Evolutionary conservation across 2,797 vertebrate species (phyloP).

Genomic region (Oryzias sinensis): DNA sequence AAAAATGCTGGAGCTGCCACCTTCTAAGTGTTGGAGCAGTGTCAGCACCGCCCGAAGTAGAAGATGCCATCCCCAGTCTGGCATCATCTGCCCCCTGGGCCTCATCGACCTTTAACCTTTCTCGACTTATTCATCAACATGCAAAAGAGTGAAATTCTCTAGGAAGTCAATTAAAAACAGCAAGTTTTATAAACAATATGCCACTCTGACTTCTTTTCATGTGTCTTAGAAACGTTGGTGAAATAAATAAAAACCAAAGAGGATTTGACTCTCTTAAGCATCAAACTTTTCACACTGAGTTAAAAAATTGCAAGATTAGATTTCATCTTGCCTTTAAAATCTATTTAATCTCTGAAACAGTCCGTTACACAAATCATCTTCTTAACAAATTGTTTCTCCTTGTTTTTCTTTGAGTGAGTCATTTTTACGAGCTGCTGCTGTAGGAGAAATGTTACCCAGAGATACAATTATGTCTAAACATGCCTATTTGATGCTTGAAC

Average conservation of each 20-base stretch:
- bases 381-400: too few relatives aligned
- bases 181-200: background rate
- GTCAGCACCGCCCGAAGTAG: conserved; percentile 40
- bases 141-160: too few relatives aligned
- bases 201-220: background rate
- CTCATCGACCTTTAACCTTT: conserved; percentile 19
- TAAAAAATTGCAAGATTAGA: background rate
- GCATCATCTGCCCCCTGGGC: conserved; percentile 6
- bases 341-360: background rate
- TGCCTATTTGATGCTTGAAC: background rate
- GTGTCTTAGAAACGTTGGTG: background rate
- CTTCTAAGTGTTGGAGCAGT: conserved; percentile 29
- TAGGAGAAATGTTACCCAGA: background rate
- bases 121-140: background rate
- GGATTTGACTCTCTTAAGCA: background rate
- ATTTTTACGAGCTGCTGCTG: background rate
- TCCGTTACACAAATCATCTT: too few relatives aligned
- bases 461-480: background rate
- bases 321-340: background rate
- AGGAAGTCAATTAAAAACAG: background rate
- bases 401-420: background rate
- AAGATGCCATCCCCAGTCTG: background rate
- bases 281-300: background rate
- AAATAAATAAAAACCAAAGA: background rate
- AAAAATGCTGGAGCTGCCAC: conserved; percentile 34